A percentile compares a stretch with the other conserved stretches of the same genome.
phyloP scores from a whole-genome alignment of 23 tunicate genomes.

The Oikopleura albicans region DNA sequence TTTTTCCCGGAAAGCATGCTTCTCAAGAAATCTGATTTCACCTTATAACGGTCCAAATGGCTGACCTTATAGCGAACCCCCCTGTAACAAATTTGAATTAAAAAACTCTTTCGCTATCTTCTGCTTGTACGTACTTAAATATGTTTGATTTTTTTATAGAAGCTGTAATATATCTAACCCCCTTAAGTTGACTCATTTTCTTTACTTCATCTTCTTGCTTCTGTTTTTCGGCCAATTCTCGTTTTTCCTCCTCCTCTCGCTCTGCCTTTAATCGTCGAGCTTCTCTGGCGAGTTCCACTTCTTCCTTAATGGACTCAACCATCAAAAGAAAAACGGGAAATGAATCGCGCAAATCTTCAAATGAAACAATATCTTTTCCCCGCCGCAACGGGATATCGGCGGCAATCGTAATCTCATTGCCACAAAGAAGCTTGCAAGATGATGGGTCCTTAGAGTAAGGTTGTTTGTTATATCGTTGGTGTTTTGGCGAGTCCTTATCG shows the following conservation, averaged over 20 bases:
- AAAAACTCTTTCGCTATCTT: too few relatives aligned
- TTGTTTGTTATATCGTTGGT: neutral
- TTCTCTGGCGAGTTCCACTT: neutral
- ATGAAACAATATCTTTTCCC: neutral
- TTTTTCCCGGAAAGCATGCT: too few relatives aligned
- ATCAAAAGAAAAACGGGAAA: neutral
- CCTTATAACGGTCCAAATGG: too few relatives aligned
- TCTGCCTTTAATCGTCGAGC: neutral
- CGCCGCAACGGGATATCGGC: neutral
- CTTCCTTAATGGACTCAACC: neutral
- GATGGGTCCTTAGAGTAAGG: neutral
- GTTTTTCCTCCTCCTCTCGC: too few relatives aligned
- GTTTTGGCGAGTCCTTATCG: neutral
- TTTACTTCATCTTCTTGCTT: too few relatives aligned
- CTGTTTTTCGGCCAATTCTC: too few relatives aligned
- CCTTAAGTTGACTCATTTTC: too few relatives aligned
- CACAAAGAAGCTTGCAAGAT: neutral
- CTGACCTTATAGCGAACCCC: too few relatives aligned
- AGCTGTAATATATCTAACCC: too few relatives aligned
- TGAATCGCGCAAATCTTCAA: neutral
- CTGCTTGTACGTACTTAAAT: neutral
- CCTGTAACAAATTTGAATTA: too few relatives aligned
- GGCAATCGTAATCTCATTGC: neutral
- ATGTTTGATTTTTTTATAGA: neutral
- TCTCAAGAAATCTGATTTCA: too few relatives aligned